Base-by-base conservation (phyloP, 1,140 invertebrate genomes). In the Protaetia brevitarsis region DNA sequence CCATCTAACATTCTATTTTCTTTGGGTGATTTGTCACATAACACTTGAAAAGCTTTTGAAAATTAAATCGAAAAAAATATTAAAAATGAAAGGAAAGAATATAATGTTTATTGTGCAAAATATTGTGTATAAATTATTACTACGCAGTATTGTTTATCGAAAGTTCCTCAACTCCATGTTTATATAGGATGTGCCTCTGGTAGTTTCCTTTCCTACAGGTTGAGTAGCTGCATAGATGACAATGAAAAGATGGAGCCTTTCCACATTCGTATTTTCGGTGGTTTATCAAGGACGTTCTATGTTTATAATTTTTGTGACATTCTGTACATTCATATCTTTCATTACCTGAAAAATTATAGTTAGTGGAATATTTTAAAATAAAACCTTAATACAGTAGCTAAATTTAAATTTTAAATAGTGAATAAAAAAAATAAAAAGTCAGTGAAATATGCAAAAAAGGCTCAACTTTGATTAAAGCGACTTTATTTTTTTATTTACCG, bases 251-350 rank as follows among this genome's bases (percentile, higher is more conserved):
- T 21, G 63, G 45, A 3, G 16, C 41, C 56, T 68, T 70, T 23
- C 69, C 69, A 59, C 69, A 70, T 29, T 70, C 69, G 27, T 64
- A 66, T 11, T 57, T 64, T 11, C 59, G 8, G 30, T 70, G 69
- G 3, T 59, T 63, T 26, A 64, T 61, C 31, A 70, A 36, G 5
- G 62, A 70, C 2, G 63, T 65, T 16, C 19, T 30, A 30, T 68
- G 67, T 28, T 70, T 70, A 45, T 68, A 70, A 11, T 26, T 26
- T 2, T 59, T 51, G 1, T 26, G 11, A 34, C 69, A 70, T 10
- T 34, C 29, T 1, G 34, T 19, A 34, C 66, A 67, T 1, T 19
- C 13, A 19, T 45, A 45, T 7, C 2, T 16, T 45, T 10, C 10
- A 45, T 7, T 45, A 45, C 41, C 41, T 45, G 23, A 45, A 45